These are phyloP conservation scores for Babyrousa celebensis DNA, from an alignment of 2,797 vertebrate genomes.

Conservation along the genomic window DNA sequence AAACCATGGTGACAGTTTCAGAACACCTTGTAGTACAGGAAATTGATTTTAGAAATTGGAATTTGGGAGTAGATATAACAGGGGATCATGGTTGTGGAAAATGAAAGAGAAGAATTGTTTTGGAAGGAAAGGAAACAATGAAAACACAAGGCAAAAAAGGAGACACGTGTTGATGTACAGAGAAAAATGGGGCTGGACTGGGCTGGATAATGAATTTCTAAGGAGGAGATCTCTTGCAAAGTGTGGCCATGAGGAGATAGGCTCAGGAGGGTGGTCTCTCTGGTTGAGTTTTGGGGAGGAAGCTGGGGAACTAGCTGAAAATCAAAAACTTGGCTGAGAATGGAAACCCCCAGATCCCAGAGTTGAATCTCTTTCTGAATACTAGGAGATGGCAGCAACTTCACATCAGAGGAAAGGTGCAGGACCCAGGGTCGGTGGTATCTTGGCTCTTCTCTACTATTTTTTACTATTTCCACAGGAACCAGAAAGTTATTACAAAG, in stretches of 20 bases:
- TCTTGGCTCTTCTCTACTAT: neutral
- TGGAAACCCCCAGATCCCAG: neutral
- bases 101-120: neutral
- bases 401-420: neutral
- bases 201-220: neutral
- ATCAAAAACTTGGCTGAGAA: neutral
- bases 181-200: neutral
- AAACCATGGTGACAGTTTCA: neutral
- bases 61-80: neutral
- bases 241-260: neutral
- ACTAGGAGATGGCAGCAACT: neutral
- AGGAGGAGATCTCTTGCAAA: neutral
- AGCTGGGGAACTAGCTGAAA: neutral
- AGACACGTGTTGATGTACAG: neutral
- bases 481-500: neutral
- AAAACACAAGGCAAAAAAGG: neutral
- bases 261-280: neutral
- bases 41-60: neutral
- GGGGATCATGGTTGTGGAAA: neutral
- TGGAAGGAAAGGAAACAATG: neutral
- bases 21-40: neutral
- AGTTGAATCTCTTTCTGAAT: neutral
- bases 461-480: neutral
- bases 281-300: neutral
- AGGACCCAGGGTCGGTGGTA: neutral